Percentiles rank a stretch among this genome's conserved stretches.
phyloP scores from a whole-genome alignment of 2,113 vertebrate genomes.

The Neodontobutis hainanensis region DNA sequence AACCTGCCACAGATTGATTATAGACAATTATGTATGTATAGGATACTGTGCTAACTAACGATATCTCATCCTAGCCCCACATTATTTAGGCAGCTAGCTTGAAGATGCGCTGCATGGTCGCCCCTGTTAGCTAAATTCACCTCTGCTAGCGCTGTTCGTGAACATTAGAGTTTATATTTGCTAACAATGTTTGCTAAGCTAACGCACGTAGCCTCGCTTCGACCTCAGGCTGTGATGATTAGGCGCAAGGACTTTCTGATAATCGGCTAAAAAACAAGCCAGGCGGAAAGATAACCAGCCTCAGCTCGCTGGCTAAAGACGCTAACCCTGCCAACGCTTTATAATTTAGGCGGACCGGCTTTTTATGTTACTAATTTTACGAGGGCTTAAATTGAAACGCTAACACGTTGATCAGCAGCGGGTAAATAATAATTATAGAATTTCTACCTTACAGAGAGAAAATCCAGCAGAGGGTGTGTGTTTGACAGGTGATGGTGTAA shows the following conservation, averaged over 20 bases:
- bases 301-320: conserved; percentile 52
- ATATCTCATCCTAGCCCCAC: conserved; percentile 1
- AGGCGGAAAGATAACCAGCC: conserved; percentile 50
- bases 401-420: not conserved
- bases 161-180: not conserved
- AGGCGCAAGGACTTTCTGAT: conserved; percentile 66
- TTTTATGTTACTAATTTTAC: not conserved
- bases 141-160: conserved; percentile 6
- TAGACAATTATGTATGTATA: not conserved
- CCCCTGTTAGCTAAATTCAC: conserved; percentile 33
- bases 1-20: not conserved
- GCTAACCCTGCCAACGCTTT: conserved; percentile 54
- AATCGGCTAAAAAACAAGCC: conserved; percentile 69
- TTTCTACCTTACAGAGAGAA: conserved; percentile 73
- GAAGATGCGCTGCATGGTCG: conserved; percentile 33
- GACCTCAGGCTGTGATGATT: conserved; percentile 56
- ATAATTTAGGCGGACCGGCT: not conserved
- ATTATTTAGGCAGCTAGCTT: conserved; percentile 8
- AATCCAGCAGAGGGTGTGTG: conserved; percentile 56
- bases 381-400: not conserved
- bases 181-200: conserved; percentile 21
- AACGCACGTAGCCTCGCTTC: conserved; percentile 21
- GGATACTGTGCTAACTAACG: conserved; percentile 2
- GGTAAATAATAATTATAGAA: not conserved
- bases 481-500: conserved; percentile 78